Conservation (phyloP, 2,113 vertebrate genomes). For the Chroicocephalus ridibundus region DNA sequence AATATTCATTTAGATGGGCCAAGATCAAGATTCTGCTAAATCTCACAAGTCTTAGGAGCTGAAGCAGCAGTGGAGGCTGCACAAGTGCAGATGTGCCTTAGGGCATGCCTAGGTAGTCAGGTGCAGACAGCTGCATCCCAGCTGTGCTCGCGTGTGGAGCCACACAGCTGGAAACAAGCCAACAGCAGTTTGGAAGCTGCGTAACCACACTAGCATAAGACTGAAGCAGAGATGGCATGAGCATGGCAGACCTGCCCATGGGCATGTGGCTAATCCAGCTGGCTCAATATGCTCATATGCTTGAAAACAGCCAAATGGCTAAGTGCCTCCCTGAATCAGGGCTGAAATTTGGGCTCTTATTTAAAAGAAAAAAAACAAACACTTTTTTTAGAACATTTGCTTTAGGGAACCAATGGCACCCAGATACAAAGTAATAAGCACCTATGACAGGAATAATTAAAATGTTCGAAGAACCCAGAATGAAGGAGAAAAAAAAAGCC, state of each 20-base stretch:
- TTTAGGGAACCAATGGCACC: neutral
- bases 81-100: neutral
- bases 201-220: neutral
- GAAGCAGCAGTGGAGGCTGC: neutral
- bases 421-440: neutral
- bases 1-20: neutral
- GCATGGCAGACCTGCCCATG: conserved; percentile 23
- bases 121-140: conserved; percentile 41
- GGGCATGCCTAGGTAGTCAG: neutral
- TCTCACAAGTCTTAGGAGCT: neutral
- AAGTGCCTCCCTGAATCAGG: neutral
- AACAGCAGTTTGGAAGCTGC: neutral
- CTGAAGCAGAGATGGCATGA: neutral
- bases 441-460: conserved; percentile 13
- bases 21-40: neutral
- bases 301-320: neutral
- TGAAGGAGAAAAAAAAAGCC: neutral
- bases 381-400: neutral
- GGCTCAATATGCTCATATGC: neutral
- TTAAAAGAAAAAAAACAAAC: neutral
- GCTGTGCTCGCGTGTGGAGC: neutral
- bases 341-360: neutral
- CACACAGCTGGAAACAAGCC: neutral
- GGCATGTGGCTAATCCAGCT: conserved; percentile 33
- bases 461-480: neutral